A percentile compares a stretch with the other conserved stretches of the same genome.
Conservation (phyloP, 2,888 invertebrate genomes). For the Sipha maydis region DNA sequence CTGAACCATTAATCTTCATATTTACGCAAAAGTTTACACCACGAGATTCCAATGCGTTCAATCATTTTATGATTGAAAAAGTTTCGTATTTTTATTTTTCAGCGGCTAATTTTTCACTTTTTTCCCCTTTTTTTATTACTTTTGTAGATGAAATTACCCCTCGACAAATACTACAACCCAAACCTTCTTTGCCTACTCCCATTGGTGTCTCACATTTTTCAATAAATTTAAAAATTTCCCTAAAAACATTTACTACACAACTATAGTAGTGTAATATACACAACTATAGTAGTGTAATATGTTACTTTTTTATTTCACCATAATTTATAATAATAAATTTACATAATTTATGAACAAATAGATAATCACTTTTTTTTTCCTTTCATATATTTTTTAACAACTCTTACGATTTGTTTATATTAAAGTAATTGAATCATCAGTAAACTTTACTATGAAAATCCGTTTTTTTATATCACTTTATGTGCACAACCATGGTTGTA, state of each 20-base stretch:
- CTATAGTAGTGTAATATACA: background rate
- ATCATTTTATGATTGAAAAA: slow-evolving; percentile 62
- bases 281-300: background rate
- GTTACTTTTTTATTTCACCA: slow-evolving; percentile 2
- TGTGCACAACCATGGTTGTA: background rate
- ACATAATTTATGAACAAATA: slow-evolving; percentile 41
- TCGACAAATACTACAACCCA: background rate
- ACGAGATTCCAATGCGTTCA: slow-evolving; percentile 59
- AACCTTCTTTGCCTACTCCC: background rate
- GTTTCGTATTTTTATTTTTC: slow-evolving; percentile 57
- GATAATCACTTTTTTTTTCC: slow-evolving; percentile 32
- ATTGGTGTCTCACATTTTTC: background rate
- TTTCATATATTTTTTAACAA: slow-evolving; percentile 10
- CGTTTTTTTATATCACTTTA: background rate
- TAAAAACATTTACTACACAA: slow-evolving; percentile 42
- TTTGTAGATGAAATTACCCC: slow-evolving; percentile 41
- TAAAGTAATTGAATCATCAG: slow-evolving; percentile 23
- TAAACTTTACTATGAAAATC: slow-evolving; percentile 12
- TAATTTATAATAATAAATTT: too few species aligned
- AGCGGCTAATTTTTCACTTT: slow-evolving; percentile 59
- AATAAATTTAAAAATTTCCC: slow-evolving; percentile 53
- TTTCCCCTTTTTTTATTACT: slow-evolving; percentile 35
- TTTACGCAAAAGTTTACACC: slow-evolving; percentile 60
- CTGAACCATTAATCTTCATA: slow-evolving; percentile 61
- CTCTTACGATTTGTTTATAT: slow-evolving; percentile 6